These are phyloP conservation scores for Drosophila cognata DNA, from an alignment of 2,888 invertebrate species.

Conservation along the genomic window DNA sequence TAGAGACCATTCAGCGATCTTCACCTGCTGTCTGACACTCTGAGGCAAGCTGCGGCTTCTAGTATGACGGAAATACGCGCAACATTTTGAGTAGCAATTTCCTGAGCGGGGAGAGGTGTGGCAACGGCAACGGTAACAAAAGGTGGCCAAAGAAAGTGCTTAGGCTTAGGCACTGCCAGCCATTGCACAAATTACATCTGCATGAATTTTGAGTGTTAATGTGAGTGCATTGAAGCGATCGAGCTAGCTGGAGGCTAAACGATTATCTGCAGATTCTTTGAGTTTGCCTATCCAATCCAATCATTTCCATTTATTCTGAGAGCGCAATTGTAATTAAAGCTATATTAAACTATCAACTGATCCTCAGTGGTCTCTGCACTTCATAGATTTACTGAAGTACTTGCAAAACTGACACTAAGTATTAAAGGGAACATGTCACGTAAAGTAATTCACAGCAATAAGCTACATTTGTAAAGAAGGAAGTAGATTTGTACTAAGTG, in stretches of 20 bases:
- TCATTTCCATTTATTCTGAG: not conserved
- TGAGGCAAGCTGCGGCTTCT: constrained; percentile 47
- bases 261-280: constrained; percentile 11
- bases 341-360: not conserved
- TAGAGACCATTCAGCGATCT: constrained; percentile 56
- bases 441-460: not conserved
- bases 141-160: constrained; percentile 27
- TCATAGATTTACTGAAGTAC: not conserved
- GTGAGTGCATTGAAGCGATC: constrained; percentile 52
- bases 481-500: not conserved
- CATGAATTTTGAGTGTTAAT: constrained; percentile 30
- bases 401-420: not conserved
- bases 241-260: constrained; percentile 7
- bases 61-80: constrained; percentile 70
- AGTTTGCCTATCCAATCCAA: not conserved
- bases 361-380: not conserved
- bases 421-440: not conserved
- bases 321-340: not conserved
- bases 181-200: constrained; percentile 42
- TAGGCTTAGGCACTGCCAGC: constrained; percentile 29
- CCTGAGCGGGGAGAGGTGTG: constrained; percentile 36
- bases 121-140: not conserved
- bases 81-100: constrained; percentile 75
- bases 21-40: constrained; percentile 59
- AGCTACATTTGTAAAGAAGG: not conserved